Evolutionary conservation across 2,797 vertebrate genomes (phyloP).

Genomic region (Acanthurus lineatus): DNA sequence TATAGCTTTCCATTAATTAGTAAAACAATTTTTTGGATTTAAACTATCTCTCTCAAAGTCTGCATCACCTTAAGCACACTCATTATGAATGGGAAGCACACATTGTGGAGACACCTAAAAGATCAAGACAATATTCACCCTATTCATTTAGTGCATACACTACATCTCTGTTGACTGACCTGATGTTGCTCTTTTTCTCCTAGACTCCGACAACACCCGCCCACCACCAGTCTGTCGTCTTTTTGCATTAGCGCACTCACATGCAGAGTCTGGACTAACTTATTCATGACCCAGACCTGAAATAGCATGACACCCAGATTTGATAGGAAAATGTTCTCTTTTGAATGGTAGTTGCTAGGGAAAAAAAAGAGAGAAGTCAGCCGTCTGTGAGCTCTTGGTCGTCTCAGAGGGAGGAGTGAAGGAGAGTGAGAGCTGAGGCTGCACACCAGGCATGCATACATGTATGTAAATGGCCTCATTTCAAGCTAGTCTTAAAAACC

Average conservation of each 20-base stretch:
- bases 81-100: neutral
- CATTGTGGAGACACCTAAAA: neutral
- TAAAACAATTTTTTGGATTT: neutral
- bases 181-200: constrained; percentile 17
- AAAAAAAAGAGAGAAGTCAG: constrained; percentile 5
- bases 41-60: neutral
- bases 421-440: constrained; percentile 35
- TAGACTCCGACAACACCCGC: constrained; percentile 6
- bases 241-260: constrained; percentile 56
- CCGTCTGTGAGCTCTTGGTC: constrained; percentile 16
- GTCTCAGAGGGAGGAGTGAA: constrained; percentile 27
- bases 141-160: neutral
- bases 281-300: constrained; percentile 70
- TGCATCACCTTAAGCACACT: neutral
- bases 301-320: constrained; percentile 60
- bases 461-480: constrained; percentile 68
- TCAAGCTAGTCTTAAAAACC: constrained; percentile 44
- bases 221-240: constrained; percentile 3
- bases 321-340: constrained; percentile 66
- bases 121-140: neutral
- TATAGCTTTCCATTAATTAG: no score
- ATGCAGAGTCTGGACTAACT: constrained; percentile 59
- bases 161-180: constrained; percentile 20
- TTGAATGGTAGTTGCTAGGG: constrained; percentile 62
- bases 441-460: constrained; percentile 56